These are phyloP conservation scores for Gopherus flavomarginatus DNA, from an alignment of 2,113 vertebrate genomes.

Conservation along the genomic window DNA sequence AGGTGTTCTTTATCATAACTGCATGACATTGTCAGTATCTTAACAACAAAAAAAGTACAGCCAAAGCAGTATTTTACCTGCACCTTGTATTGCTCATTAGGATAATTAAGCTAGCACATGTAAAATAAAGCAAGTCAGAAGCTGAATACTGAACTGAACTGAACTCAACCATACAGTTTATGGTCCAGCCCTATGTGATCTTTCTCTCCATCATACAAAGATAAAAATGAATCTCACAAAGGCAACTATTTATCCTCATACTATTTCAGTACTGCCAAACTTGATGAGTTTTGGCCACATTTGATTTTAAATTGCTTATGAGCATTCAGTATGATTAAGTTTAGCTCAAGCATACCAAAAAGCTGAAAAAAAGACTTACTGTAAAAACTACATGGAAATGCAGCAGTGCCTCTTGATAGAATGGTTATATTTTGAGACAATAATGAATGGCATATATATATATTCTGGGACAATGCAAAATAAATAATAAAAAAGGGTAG, in stretches of 20 bases:
- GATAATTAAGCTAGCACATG: neutral
- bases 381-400: neutral
- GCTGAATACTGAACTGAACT: constrained; percentile 1
- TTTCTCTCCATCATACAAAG: neutral
- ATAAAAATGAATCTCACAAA: neutral
- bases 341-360: neutral
- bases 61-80: neutral
- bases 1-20: neutral
- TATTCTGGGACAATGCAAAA: neutral
- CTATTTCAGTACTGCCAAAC: too few species aligned
- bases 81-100: neutral
- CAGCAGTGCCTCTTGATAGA: neutral
- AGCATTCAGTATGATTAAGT: neutral
- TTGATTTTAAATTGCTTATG: neutral
- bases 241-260: constrained; percentile 7
- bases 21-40: neutral
- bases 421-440: neutral
- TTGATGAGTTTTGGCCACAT: neutral
- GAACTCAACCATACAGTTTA: neutral
- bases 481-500: neutral
- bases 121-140: neutral
- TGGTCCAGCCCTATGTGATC: neutral
- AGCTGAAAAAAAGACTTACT: neutral
- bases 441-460: neutral
- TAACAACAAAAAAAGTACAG: neutral